Evolutionary conservation across 2,797 vertebrate species (phyloP).

Genomic region (Cheirogaleus major): DNA sequence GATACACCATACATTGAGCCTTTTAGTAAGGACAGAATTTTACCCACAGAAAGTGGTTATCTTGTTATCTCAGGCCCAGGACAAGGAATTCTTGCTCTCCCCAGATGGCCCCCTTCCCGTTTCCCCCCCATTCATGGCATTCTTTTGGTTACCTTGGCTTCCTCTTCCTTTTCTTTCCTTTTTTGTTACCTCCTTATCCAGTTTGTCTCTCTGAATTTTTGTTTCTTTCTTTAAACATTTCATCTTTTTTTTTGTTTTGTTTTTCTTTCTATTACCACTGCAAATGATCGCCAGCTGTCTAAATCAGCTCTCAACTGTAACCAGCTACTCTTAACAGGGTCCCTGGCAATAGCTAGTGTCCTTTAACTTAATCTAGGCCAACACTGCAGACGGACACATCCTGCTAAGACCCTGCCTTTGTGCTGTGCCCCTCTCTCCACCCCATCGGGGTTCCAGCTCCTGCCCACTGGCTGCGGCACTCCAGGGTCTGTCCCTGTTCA

Average conservation of each 20-base stretch:
- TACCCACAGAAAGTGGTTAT: not conserved
- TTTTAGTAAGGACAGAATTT: not conserved
- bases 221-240: not conserved
- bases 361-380: not conserved
- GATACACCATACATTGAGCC: not conserved
- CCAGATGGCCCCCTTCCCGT: no score
- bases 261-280: not conserved
- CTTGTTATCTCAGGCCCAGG: not conserved
- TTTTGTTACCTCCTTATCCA: not conserved
- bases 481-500: not conserved
- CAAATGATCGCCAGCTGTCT: not conserved
- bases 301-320: not conserved
- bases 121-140: not conserved
- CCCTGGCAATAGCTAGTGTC: not conserved
- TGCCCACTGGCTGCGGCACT: accelerated
- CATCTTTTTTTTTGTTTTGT: not conserved
- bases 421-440: not conserved
- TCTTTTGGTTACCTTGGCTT: not conserved
- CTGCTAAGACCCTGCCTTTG: not conserved
- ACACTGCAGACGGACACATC: accelerated
- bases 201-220: not conserved
- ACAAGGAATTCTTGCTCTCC: not conserved
- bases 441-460: not conserved
- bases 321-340: not conserved
- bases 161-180: not conserved